These are phyloP conservation scores for Syrista parreyssii DNA, from an alignment of 2,888 invertebrate genomes.

Conservation along the genomic window DNA sequence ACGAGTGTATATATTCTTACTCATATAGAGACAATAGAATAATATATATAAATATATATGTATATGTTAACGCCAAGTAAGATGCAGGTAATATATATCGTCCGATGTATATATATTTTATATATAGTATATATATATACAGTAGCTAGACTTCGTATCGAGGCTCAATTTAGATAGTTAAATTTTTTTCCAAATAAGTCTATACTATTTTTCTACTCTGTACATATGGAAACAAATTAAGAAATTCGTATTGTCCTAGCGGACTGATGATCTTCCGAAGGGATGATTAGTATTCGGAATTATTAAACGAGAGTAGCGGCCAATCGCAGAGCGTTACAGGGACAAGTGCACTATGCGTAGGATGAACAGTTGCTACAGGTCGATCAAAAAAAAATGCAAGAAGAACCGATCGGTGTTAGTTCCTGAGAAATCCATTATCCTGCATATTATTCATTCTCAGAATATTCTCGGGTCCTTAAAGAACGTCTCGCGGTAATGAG, in stretches of 20 bases:
- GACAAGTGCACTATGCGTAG: background rate
- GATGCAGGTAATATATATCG: background rate
- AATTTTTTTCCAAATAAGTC: conserved; percentile 24
- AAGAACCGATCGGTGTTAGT: conserved; percentile 31
- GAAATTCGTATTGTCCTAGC: background rate
- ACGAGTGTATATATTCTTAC: conserved; percentile 8
- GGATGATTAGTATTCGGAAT: background rate
- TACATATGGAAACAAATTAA: conserved; percentile 21
- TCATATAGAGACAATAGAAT: background rate
- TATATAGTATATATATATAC: background rate
- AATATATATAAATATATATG: conserved; percentile 13
- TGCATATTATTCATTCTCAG: background rate
- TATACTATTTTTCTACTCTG: conserved; percentile 32
- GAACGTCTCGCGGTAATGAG: background rate
- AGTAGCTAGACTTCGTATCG: conserved; percentile 44
- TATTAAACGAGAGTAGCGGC: background rate
- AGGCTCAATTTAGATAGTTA: conserved; percentile 61
- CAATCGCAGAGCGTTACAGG: background rate
- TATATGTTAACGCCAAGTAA: conserved; percentile 35
- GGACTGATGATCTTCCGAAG: background rate
- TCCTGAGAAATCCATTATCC: conserved; percentile 13
- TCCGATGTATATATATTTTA: background rate
- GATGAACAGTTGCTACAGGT: background rate
- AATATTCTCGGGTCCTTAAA: background rate
- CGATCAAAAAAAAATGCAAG: background rate